Conservation (phyloP, 2,888 invertebrate genomes). For the Anagyrus pseudococci region DNA sequence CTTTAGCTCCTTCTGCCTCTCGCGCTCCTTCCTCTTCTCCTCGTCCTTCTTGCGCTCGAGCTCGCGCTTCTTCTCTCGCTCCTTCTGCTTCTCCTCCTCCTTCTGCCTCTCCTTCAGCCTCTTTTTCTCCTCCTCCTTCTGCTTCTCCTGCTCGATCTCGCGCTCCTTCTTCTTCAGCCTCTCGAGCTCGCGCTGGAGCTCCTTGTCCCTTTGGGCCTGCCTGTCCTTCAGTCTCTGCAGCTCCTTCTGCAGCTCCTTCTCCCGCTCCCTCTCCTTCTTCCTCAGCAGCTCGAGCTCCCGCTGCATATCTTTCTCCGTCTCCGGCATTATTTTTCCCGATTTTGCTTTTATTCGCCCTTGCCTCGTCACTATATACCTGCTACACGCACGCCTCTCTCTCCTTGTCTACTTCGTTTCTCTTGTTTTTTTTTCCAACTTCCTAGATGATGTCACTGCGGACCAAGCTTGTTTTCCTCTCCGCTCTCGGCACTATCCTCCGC, state of each 20-base stretch:
- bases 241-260: conserved; percentile 37
- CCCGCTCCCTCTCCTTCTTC: conserved; percentile 32
- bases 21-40: conserved; percentile 29
- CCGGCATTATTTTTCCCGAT: conserved; percentile 26
- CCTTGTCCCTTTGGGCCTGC: conserved; percentile 25
- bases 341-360: conserved; percentile 7
- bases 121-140: conserved; percentile 29
- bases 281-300: conserved; percentile 31
- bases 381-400: too few relatives aligned
- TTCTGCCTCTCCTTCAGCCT: conserved; percentile 32
- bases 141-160: conserved; percentile 28
- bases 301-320: conserved; percentile 31
- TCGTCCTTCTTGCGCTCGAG: conserved; percentile 31
- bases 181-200: conserved; percentile 34
- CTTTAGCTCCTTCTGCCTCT: conserved; percentile 15
- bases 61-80: conserved; percentile 34
- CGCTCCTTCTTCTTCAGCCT: conserved; percentile 26
- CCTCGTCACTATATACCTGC: too few relatives aligned
- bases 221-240: conserved; percentile 35
- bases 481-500: too few relatives aligned
- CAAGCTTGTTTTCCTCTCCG: too few relatives aligned
- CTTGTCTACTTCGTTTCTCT: too few relatives aligned
- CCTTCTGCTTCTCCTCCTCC: conserved; percentile 30
- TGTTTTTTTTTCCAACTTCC: too few relatives aligned
- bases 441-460: too few relatives aligned